A percentile compares a stretch with the other conserved stretches of the same genome.
phyloP scores from a whole-genome alignment of 1,140 invertebrate species.

The Nephotettix cincticeps region DNA sequence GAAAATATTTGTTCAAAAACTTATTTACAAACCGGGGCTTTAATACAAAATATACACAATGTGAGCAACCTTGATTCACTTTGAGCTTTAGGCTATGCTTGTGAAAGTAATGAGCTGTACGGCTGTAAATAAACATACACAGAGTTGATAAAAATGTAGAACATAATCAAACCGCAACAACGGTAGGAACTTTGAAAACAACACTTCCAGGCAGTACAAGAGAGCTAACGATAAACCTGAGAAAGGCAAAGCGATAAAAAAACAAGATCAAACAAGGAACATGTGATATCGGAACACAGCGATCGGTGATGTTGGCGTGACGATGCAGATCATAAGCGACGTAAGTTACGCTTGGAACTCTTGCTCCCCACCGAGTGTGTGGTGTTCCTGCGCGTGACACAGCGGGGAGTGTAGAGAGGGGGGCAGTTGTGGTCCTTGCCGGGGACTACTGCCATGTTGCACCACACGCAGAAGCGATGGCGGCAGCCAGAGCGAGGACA shows the following conservation, averaged over 20 bases:
- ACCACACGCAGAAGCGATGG: conserved; percentile 39
- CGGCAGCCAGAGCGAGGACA: conserved; percentile 37
- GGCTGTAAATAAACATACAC: too few species aligned
- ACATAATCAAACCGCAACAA: too few species aligned
- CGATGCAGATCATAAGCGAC: background rate
- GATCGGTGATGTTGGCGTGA: background rate
- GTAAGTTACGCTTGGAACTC: background rate
- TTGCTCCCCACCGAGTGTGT: background rate
- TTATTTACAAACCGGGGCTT: too few species aligned
- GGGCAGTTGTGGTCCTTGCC: background rate
- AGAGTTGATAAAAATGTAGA: too few species aligned
- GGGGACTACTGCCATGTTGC: conserved; percentile 6
- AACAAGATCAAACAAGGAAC: background rate
- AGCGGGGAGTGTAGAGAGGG: conserved; percentile 5
- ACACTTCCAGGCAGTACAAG: background rate
- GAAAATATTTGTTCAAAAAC: too few species aligned
- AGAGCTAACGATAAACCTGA: background rate
- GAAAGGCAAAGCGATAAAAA: background rate
- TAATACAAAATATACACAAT: too few species aligned
- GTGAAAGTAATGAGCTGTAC: too few species aligned
- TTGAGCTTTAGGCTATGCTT: too few species aligned
- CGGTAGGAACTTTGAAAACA: background rate
- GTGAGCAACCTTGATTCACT: too few species aligned
- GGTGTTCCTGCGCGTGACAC: background rate
- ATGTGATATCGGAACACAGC: background rate